Base-by-base conservation (phyloP, 2,888 invertebrate species). In the Stenurella melanura region DNA sequence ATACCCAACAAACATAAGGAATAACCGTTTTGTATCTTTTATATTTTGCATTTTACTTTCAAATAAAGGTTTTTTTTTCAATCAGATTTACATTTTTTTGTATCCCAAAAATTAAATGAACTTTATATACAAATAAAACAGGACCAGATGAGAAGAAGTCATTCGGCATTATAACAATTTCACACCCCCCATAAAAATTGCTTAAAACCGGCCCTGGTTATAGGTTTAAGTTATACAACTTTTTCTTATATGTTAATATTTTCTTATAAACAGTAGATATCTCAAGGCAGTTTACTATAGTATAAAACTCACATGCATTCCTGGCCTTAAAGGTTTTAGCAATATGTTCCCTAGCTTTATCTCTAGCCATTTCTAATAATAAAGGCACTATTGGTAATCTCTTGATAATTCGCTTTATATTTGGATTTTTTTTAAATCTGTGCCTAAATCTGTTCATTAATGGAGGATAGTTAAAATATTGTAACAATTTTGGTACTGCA, bases 281-380 rank as follows among this genome's bases (percentile, higher is more conserved):
- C 26, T 76, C 66, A 42, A 85, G 74, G 38, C 77, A 63, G 34
- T 85, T 80, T 26, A 86, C 66, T 73, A 73, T 73, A 10, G 82
- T 76, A 72, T 82, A 81, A 77, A 83, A 85, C 30, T 82, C 75
- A 73, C 80, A 83, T 17, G 84, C 74, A 69, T 63, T 79, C 12
- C 63, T 71, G n/a, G 82, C 73, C 7, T 77, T 75, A 75, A 75
- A 80, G 38, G 58, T 81, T 30, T 72, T 21, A 10, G 80, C 80
- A 18, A 87, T 75, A 76, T 81, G 69, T 61, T 82, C 81, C 64
- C 85, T 79, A 68, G 83, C 60, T 67, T 74, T 64, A 76, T 86
- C 81, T 77, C 86, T 82, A 61, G 85, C 74, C 67, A 87, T 68
- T 78, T 87, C 84, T 18, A 85, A 58, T 75, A 87, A 81, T 2